Base-by-base conservation (phyloP, 1,140 invertebrate genomes). In the Euura saliciscinereae region DNA sequence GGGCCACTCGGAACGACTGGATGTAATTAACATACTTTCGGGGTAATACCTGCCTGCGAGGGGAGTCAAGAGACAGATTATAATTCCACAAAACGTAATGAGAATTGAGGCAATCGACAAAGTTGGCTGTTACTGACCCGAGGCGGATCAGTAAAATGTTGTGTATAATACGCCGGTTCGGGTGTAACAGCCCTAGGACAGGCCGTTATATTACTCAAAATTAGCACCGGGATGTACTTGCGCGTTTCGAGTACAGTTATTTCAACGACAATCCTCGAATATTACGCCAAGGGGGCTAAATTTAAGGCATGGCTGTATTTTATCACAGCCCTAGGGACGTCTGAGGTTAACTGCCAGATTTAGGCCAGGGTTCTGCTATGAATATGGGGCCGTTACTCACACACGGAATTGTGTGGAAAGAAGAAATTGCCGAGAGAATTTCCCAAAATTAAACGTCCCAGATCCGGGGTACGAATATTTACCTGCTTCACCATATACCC, bases 361-460 rank as follows among this genome's bases (percentile, higher is more conserved):
- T 73, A 10, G 74, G 66, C 28, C 28, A 28, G 71, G 72, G 75
- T 69, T 71, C 68, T 76, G 74, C 76, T 72, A 79, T 79, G 78
- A 79, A 79, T 79, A 79, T 79, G 78, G 76, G 64, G 76, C 78
- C 78, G 79, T 79, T 79, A 79, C 76, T 79, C 78, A 78, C 78
- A 79, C 78, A 73, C 76, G 78, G 76, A 79, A 79, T 66, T 77
- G 69, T 73, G 75, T 70, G 51, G 76, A 74, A 72, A 78, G 76
- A 79, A 79, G 78, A 79, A 78, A 79, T 77, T 74, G 75, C 51
- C 51, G 51, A 6, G 10, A 59, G 10, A 59, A 59, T 59, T 59
- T 59, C 13, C 8, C 51, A 11, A n/a, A 59, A 59, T 11, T 59
- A 59, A 59, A 59, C 1, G 51, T n/a, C 51, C 51, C 8, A 59